Evolutionary conservation across 2,797 vertebrate genomes (phyloP), one percentile per base, ranked within the genome.

Genomic region (Rhinogobio ventralis): DNA sequence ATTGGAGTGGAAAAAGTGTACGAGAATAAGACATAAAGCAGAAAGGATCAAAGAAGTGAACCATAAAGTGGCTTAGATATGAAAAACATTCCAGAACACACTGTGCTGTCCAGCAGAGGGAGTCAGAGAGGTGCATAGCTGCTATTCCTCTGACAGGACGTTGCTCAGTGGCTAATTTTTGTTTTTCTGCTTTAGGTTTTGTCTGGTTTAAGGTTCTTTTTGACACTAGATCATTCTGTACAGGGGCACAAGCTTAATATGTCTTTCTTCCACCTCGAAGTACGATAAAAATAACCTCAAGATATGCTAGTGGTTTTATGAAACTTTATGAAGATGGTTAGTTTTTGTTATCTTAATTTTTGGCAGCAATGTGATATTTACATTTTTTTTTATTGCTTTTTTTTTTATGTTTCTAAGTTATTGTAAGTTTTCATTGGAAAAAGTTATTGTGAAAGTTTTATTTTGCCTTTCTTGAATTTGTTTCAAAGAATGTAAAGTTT

Each of bases 61-160:
- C 90, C 88, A 81, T 89, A 55, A 89, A 90, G 91, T 91, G 91
- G 87, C 91, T 90, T 91, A 90, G 90, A 91, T 83, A 85, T 86
- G 89, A 89, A 89, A n/a, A 89, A 90, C 91, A 92, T 91, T 92
- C 91, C 89, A 90, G 90, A 89, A 84, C 83, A 87, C 86, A 89
- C 89, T 89, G 90, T 91, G 89, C 84, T 91, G 87, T 89, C 88
- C 87, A 86, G 77, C 85, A 89, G 90, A 88, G 88, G 86, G 82
- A 42, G 76, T 74, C 62, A 84, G 89, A 88, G 85, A 85, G 86
- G 57, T 85, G 74, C 83, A 81, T 78, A 88, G 90, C 90, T 91
- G 91, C 90, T 90, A 85, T 88, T 81, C 81, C 86, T 90, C 87
- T 89, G 82, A 88, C 86, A 79, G 83, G 83, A 90, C 87, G 77